Percentiles rank a stretch among this genome's conserved stretches.
These are phyloP conservation scores for Aphodius granarius DNA, from an alignment of 2,888 invertebrate species.

Conservation along the genomic window DNA sequence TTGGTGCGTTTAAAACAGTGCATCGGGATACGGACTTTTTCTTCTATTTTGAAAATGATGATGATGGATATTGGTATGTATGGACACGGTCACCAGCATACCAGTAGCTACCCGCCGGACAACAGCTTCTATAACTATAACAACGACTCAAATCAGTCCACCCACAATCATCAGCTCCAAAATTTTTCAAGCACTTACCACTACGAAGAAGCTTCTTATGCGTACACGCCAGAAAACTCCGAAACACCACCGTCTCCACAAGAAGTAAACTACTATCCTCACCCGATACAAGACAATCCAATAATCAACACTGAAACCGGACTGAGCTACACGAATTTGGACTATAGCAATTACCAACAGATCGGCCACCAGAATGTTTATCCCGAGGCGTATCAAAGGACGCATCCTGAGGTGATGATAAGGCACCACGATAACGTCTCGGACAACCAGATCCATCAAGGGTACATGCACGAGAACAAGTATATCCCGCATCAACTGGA, in stretches of 20 bases:
- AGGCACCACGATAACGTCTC: conserved; percentile 60
- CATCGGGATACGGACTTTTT: conserved; percentile 11
- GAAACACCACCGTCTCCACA: conserved; percentile 53
- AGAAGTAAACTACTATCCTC: conserved; percentile 56
- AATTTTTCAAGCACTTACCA: conserved; percentile 51
- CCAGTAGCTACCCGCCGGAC: conserved; percentile 47
- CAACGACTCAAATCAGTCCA: conserved; percentile 41
- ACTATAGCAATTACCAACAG: conserved; percentile 62
- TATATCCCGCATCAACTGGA: conserved; percentile 49
- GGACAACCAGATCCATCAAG: conserved; percentile 55
- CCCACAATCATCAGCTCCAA: conserved; percentile 48
- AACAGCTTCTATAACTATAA: conserved; percentile 48
- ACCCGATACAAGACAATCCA: conserved; percentile 53
- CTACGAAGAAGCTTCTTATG: conserved; percentile 50
- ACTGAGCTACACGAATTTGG: conserved; percentile 86
- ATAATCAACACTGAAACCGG: conserved; percentile 86
- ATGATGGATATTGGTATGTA: conserved; percentile 84
- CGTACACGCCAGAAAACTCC: conserved; percentile 47
- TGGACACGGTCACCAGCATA: conserved; percentile 60
- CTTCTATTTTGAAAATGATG: conserved; percentile 60
- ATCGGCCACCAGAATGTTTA: conserved; percentile 44
- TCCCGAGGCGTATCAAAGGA: conserved; percentile 41
- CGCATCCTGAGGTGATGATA: conserved; percentile 44
- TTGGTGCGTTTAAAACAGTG: conserved; percentile 14
- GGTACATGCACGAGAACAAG: conserved; percentile 58